phyloP scores from a whole-genome alignment of 2,113 vertebrate species.

The Istiophorus platypterus region DNA sequence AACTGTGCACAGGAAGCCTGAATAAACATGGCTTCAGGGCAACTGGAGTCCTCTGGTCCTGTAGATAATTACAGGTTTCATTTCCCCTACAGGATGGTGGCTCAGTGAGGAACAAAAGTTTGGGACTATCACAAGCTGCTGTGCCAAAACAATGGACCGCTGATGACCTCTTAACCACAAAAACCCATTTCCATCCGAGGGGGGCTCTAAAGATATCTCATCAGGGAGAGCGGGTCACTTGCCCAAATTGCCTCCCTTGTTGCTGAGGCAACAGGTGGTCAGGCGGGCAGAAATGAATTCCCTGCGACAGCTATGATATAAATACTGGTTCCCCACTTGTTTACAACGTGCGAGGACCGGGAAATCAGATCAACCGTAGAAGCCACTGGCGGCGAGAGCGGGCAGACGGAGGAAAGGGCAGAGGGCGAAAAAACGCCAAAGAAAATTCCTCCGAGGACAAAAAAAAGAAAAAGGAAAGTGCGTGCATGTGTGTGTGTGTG shows the following conservation, averaged over 20 bases:
- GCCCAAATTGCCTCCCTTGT: slow-evolving; percentile 39
- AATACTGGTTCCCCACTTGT: slow-evolving; percentile 1
- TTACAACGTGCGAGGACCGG: not conserved
- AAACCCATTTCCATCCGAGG: slow-evolving; percentile 1
- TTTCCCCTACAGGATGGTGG: slow-evolving; percentile 81
- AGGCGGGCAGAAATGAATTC: not conserved
- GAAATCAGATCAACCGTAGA: not conserved
- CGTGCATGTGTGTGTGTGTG: slow-evolving; percentile 16
- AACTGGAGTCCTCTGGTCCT: slow-evolving; percentile 60
- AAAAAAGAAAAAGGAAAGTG: too few relatives aligned
- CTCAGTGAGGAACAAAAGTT: slow-evolving; percentile 68
- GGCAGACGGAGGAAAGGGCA: not conserved
- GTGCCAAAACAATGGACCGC: slow-evolving; percentile 58
- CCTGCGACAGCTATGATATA: not conserved
- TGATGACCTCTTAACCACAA: slow-evolving; percentile 27
- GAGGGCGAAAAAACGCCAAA: not conserved
- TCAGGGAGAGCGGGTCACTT: slow-evolving; percentile 34
- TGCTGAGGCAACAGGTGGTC: not conserved
- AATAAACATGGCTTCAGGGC: slow-evolving; percentile 75
- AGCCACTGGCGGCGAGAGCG: not conserved
- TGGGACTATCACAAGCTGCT: slow-evolving; percentile 51
- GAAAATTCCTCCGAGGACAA: slow-evolving; percentile 43
- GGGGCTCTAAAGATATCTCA: slow-evolving; percentile 38
- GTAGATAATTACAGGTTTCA: slow-evolving; percentile 75
- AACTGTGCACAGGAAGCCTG: slow-evolving; percentile 79